phyloP scores from a whole-genome alignment of 2,888 invertebrate species.

The Yponomeuta plumbellus region DNA sequence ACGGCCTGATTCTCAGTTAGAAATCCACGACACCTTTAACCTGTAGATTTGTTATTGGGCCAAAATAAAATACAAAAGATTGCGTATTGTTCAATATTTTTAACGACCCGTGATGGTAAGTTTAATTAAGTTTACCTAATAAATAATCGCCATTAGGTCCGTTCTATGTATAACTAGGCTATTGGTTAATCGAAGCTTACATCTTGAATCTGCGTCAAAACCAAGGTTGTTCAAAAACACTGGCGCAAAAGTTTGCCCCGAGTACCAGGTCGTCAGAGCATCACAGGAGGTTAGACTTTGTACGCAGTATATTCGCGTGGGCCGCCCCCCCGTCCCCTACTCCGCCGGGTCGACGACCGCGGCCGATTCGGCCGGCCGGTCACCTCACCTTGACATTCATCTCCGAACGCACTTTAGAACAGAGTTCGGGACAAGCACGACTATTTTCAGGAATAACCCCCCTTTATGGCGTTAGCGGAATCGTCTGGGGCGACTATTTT shows the following conservation, averaged over 20 bases:
- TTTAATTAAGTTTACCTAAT: too few species aligned
- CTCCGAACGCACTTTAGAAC: conserved; percentile 44
- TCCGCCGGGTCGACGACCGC: conserved; percentile 62
- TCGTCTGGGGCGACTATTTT: background rate
- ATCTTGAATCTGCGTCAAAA: background rate
- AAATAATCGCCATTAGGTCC: too few species aligned
- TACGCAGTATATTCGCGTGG: conserved; percentile 66
- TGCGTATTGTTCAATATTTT: too few species aligned
- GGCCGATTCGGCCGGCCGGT: conserved; percentile 66
- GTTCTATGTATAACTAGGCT: too few species aligned
- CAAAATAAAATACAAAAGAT: too few species aligned
- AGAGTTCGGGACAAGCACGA: background rate
- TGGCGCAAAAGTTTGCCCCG: conserved; percentile 1
- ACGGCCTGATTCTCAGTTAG: too few species aligned
- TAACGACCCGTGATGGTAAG: too few species aligned
- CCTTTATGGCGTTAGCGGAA: background rate
- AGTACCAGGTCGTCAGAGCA: conserved; percentile 59
- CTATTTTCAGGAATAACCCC: conserved; percentile 9
- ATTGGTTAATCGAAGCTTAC: background rate
- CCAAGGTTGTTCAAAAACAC: background rate
- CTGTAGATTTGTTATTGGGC: too few species aligned
- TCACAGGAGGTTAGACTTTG: conserved; percentile 52
- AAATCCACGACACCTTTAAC: too few species aligned
- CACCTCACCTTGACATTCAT: conserved; percentile 77
- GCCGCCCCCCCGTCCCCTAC: conserved; percentile 51